Evolutionary conservation across 2,113 vertebrate genomes (phyloP).

Genomic region (Carettochelys insculpta): DNA sequence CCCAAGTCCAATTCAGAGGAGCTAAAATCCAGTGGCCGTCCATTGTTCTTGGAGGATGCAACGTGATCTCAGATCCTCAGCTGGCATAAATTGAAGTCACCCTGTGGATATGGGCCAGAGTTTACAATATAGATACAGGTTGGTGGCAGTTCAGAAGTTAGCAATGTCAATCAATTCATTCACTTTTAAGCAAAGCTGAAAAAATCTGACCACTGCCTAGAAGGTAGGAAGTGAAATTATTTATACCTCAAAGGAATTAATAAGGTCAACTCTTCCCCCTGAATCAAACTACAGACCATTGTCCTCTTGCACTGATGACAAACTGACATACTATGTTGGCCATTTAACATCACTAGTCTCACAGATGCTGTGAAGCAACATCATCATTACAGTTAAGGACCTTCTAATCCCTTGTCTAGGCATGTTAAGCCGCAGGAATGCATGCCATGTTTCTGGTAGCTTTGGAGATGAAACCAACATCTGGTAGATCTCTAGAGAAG

Average conservation of each 20-base stretch:
- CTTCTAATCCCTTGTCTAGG: constrained; percentile 47
- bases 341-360: constrained; percentile 2
- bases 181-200: not conserved
- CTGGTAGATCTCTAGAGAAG: constrained; percentile 14
- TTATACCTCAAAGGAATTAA: not conserved
- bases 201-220: not conserved
- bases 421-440: constrained; percentile 49
- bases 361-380: constrained; percentile 12
- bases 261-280: not conserved
- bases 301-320: not conserved
- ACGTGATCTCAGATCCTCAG: not conserved
- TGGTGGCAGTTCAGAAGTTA: not conserved
- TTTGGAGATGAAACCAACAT: constrained; percentile 11
- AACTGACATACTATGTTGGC: not conserved
- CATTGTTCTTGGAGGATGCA: not conserved
- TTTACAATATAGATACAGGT: not conserved
- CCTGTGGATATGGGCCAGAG: not conserved
- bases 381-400: constrained; percentile 25
- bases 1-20: not conserved
- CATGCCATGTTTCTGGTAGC: not conserved
- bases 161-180: not conserved
- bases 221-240: not conserved
- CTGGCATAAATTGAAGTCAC: not conserved
- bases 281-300: not conserved
- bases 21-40: too few species aligned